Conservation (phyloP, 2,888 invertebrate genomes). For the Pyrrhosoma nymphula region DNA sequence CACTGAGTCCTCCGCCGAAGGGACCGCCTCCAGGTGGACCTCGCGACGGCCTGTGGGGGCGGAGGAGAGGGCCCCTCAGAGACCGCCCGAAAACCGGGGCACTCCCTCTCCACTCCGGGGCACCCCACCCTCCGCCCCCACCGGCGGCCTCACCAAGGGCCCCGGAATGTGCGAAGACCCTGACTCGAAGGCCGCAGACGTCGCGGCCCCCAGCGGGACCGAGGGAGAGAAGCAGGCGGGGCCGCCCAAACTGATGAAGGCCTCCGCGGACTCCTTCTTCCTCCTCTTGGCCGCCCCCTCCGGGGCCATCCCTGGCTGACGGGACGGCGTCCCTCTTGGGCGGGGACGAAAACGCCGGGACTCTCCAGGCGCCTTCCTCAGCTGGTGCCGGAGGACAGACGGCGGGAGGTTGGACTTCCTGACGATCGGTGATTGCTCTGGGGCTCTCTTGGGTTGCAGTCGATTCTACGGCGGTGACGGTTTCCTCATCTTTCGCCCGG, state of each 20-base stretch:
- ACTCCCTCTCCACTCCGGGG: neutral
- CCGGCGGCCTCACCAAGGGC: constrained; percentile 44
- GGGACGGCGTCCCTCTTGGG: constrained; percentile 79
- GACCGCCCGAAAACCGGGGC: neutral
- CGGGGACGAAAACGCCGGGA: constrained; percentile 76
- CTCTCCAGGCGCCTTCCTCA: neutral
- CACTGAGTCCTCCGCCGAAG: neutral
- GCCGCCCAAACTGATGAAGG: constrained; percentile 58
- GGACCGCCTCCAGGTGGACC: neutral
- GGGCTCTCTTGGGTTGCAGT: neutral
- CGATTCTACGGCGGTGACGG: neutral
- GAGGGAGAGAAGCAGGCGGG: constrained; percentile 68
- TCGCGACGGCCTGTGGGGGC: constrained; percentile 38
- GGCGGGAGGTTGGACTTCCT: neutral
- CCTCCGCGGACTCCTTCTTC: constrained; percentile 48
- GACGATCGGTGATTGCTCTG: neutral
- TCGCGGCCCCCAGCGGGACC: constrained; percentile 70
- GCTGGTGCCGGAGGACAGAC: neutral
- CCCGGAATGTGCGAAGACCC: neutral
- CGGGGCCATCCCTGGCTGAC: constrained; percentile 74
- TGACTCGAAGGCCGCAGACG: neutral
- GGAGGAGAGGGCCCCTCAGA: constrained; percentile 11
- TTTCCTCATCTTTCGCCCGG: neutral
- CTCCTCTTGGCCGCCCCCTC: constrained; percentile 32
- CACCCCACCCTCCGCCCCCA: constrained; percentile 40